phyloP scores from a whole-genome alignment of 35 echinoderm and acorn worm species.

The Heliocidaris erythrogramma region DNA sequence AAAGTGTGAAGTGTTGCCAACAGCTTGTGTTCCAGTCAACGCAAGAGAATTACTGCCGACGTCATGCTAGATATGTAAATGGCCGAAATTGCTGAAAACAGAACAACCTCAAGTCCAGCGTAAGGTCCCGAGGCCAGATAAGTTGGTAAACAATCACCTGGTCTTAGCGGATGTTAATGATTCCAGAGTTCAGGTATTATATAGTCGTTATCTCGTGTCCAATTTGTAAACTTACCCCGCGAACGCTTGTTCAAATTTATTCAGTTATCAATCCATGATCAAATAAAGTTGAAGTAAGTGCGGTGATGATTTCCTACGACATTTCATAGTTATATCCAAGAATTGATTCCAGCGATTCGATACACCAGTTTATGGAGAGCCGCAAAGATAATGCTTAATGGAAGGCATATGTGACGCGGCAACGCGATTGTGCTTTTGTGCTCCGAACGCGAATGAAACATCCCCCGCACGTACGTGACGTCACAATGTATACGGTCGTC shows the following conservation, averaged over 20 bases:
- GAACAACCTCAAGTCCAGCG: not conserved
- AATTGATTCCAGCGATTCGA: not conserved
- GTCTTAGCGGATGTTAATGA: not conserved
- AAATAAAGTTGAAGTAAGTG: not conserved
- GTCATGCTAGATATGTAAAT: not conserved
- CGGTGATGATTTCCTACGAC: not conserved
- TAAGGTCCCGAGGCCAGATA: not conserved
- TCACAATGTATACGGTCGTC: not conserved
- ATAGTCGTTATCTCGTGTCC: not conserved
- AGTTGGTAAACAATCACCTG: not conserved
- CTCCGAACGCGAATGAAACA: not conserved
- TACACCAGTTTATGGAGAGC: no score
- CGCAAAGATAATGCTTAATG: no score
- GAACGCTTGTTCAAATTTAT: not conserved
- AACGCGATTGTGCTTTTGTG: not conserved
- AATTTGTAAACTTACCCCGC: not conserved
- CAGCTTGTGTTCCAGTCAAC: not conserved
- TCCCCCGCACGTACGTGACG: not conserved
- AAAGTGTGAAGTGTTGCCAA: slow-evolving; percentile 24
- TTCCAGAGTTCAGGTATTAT: not conserved
- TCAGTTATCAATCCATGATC: not conserved
- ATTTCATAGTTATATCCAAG: not conserved
- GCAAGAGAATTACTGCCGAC: not conserved
- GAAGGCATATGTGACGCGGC: no score
- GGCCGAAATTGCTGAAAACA: not conserved